These are phyloP conservation scores for Drosophila prosaltans DNA, from an alignment of 1,140 invertebrate species.

Conservation along the genomic window DNA sequence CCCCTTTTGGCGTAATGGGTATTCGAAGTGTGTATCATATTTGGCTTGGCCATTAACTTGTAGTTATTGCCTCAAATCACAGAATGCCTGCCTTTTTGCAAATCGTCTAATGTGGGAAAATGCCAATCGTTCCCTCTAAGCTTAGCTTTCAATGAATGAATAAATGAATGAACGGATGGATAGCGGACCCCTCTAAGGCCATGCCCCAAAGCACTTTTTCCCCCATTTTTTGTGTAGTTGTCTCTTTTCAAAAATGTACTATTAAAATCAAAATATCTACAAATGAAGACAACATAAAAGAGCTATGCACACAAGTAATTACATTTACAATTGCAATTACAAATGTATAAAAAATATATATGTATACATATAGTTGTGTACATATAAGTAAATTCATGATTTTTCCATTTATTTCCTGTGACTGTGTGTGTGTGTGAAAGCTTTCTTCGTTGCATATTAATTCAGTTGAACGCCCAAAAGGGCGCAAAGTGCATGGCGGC, in stretches of 20 bases:
- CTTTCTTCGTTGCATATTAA: slow-evolving; percentile 73
- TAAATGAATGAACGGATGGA: slow-evolving; percentile 23
- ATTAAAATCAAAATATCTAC: slow-evolving; percentile 61
- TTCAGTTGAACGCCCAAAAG: slow-evolving; percentile 33
- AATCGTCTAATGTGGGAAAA: slow-evolving; percentile 63
- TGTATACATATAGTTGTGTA: slow-evolving; percentile 34
- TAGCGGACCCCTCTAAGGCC: slow-evolving; percentile 2
- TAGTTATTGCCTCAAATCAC: slow-evolving; percentile 59
- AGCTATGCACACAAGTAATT: slow-evolving; percentile 14
- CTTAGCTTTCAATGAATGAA: slow-evolving; percentile 10
- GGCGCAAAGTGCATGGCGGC: slow-evolving; percentile 71
- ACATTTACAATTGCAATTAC: slow-evolving; percentile 60
- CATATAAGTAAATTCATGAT: slow-evolving; percentile 65
- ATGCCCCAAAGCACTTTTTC: slow-evolving; percentile 40
- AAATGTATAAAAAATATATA: slow-evolving; percentile 47
- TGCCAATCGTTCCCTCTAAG: slow-evolving; percentile 26
- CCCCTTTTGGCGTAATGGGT: slow-evolving; percentile 1
- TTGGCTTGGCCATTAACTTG: slow-evolving; percentile 31
- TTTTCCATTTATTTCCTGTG: slow-evolving; percentile 60
- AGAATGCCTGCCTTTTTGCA: slow-evolving; percentile 43
- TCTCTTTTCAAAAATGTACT: slow-evolving; percentile 18
- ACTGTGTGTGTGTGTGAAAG: slow-evolving; percentile 16
- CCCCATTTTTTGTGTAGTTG: slow-evolving; percentile 14
- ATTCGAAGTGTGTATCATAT: slow-evolving; percentile 33
- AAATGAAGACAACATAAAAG: slow-evolving; percentile 29